Conservation (phyloP, 2,113 vertebrate species). For the Pseudonaja textilis region DNA sequence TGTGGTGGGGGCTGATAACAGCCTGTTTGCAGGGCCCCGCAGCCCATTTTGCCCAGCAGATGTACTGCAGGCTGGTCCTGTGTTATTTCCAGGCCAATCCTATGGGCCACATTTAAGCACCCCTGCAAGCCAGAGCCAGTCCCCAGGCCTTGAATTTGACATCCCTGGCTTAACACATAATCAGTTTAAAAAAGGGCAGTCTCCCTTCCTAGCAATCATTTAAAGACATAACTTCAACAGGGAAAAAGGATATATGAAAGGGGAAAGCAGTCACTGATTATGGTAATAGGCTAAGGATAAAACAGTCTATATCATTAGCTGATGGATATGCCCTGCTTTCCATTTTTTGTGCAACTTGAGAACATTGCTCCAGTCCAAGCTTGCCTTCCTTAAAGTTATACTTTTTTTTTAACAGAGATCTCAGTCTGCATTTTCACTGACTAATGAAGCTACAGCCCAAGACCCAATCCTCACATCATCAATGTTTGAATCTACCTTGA, state of each 20-base stretch:
- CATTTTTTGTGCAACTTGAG: background rate
- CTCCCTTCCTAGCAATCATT: background rate
- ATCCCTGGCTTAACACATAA: background rate
- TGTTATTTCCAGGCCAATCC: no score
- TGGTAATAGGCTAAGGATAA: background rate
- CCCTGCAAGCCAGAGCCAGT: no score
- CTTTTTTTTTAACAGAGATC: constrained; percentile 74
- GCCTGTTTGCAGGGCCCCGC: no score
- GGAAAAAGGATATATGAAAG: background rate
- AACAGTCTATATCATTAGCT: background rate
- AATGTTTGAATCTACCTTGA: constrained; percentile 44
- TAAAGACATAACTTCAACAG: background rate
- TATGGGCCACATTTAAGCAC: no score
- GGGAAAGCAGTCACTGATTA: background rate
- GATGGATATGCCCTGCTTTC: background rate
- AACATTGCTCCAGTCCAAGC: background rate
- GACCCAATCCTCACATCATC: constrained; percentile 56
- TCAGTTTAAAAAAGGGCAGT: background rate
- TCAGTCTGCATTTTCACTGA: constrained; percentile 81
- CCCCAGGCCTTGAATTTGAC: no score
- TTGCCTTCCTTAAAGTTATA: constrained; percentile 20
- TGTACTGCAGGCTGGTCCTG: no score
- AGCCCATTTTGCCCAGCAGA: no score
- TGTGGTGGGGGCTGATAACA: no score
- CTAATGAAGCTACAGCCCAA: constrained; percentile 77